Evolutionary conservation across 2,113 vertebrate species (phyloP), one percentile per base, ranked within the genome.

Genomic region (Rhinoderma darwinii): DNA sequence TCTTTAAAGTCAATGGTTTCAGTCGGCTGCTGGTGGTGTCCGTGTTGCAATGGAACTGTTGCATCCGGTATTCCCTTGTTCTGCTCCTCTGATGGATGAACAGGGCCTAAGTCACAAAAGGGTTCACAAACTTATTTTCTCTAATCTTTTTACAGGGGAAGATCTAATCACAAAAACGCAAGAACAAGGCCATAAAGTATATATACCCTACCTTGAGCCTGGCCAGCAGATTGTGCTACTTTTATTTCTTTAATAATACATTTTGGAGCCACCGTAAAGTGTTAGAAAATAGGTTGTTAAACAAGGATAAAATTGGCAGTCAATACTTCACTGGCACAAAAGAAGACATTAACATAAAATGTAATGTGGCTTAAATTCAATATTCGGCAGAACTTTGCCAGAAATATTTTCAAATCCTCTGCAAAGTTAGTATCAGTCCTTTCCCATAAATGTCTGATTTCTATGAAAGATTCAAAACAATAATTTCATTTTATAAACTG

Each of bases 331-430:
- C 47, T 84, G 82, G 68, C 82, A 54, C 82, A 9, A 47, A 82
- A 73, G 47, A 73, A 73, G 47, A 30, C 80, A 66, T 82, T 63
- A 41, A 41, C 37, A 43, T 50, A 37, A 73, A 72, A 70, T 54
- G 54, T 84, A 41, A 84, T 73, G 68, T 73, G 44, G 47, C 66
- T 56, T 56, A 84, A 73, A 73, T 84, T 84, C 82, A 82, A 82
- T 44, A 61, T 72, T 83, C 63, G 25, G 43, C 43, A 84, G 68
- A 47, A 22, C 68, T 84, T 56, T 32, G 63, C 82, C 68, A 73
- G 51, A 50, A 20, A 12, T 84, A 50, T 56, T 27, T 73, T 84
- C 63, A 51, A 50, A 72, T 27, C n/a, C 35, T 41, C 41, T 30
- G 20, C 18, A 37, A 84, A 32, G 43, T 51, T 44, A 72, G 35